These are phyloP conservation scores for Ormyrus thymus DNA, from an alignment of 2,888 invertebrate genomes.

Conservation along the genomic window DNA sequence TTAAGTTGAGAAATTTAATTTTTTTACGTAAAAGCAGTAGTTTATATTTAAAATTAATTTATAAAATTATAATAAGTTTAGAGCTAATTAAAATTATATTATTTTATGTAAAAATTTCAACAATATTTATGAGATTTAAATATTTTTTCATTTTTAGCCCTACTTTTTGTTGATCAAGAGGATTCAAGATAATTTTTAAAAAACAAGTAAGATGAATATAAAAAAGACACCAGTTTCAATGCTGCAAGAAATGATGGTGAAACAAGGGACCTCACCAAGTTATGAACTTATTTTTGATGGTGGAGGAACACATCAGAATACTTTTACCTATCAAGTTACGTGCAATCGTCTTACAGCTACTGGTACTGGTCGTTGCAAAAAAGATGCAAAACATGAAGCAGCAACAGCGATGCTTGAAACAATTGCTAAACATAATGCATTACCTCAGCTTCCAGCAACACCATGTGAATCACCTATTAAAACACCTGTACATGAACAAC, in stretches of 20 bases:
- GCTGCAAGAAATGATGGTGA: conserved; percentile 81
- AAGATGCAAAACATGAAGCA: conserved; percentile 74
- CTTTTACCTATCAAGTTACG: conserved; percentile 70
- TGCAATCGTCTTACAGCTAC: conserved; percentile 67
- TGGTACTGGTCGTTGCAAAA: conserved; percentile 73
- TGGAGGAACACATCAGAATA: conserved; percentile 72
- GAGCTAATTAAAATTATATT: background rate
- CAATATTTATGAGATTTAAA: background rate
- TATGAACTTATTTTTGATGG: conserved; percentile 75
- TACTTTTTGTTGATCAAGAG: background rate
- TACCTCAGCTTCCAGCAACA: conserved; percentile 66
- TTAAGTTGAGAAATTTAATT: no score
- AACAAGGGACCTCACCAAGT: conserved; percentile 76
- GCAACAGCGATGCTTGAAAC: conserved; percentile 71
- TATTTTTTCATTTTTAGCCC: background rate
- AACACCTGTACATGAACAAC: conserved; percentile 61
- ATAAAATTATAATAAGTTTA: no score
- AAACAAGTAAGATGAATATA: conserved; percentile 48
- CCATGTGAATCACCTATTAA: conserved; percentile 65
- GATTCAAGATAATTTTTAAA: conserved; percentile 4
- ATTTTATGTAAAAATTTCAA: background rate
- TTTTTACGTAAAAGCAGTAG: no score
- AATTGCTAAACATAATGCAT: conserved; percentile 65
- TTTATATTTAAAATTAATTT: no score
- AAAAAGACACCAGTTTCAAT: conserved; percentile 81